These are phyloP conservation scores for Eutrigla gurnardus DNA, from an alignment of 2,797 vertebrate species.

Conservation along the genomic window DNA sequence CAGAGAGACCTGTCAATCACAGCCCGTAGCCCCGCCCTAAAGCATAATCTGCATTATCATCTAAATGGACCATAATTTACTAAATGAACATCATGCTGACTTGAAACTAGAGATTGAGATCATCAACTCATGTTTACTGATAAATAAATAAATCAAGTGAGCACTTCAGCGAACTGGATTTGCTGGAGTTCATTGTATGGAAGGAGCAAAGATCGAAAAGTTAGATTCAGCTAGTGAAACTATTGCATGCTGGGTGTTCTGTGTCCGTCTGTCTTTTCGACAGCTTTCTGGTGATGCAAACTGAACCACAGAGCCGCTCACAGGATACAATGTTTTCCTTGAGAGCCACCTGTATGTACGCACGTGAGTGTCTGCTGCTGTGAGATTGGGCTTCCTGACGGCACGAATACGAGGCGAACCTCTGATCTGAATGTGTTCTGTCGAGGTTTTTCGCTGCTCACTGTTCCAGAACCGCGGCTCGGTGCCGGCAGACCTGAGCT, in stretches of 20 bases:
- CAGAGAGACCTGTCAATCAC: no score
- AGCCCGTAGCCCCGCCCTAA: no score
- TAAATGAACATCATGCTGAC: no score
- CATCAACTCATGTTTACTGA: no score
- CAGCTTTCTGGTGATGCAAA: no score
- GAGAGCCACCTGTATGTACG: conserved; percentile 18
- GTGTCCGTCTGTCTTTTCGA: no score
- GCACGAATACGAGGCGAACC: conserved; percentile 32
- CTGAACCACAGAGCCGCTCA: background rate
- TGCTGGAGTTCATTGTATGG: no score
- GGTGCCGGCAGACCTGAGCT: conserved; percentile 16
- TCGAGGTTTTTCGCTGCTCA: conserved; percentile 21
- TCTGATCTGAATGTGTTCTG: conserved; percentile 32
- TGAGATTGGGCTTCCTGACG: conserved; percentile 33
- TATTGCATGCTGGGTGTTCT: background rate
- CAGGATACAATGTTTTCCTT: background rate
- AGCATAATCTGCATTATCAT: no score
- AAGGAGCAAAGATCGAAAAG: conserved; percentile 17
- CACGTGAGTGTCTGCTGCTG: background rate
- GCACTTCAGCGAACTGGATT: no score
- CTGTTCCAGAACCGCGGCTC: conserved; percentile 43
- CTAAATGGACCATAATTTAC: no score
- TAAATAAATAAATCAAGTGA: no score
- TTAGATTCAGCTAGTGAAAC: conserved; percentile 13
- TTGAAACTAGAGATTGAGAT: no score